Percentiles rank a stretch among this genome's conserved stretches.
phyloP scores from a whole-genome alignment of 2,113 vertebrate species.

The Pangasianodon hypophthalmus region DNA sequence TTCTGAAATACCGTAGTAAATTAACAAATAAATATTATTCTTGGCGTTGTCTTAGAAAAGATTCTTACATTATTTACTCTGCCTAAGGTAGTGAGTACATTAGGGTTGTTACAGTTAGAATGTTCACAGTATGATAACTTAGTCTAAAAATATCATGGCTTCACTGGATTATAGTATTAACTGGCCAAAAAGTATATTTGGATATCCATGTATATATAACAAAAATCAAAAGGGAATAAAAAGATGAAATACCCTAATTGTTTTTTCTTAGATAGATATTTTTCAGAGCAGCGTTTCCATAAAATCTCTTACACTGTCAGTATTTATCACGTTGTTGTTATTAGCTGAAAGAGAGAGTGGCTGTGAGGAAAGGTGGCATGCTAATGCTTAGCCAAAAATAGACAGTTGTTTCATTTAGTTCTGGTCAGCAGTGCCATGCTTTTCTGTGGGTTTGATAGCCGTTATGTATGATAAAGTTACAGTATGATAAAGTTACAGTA shows the following conservation, averaged over 20 bases:
- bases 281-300: neutral
- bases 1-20: neutral
- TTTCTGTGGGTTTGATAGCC: neutral
- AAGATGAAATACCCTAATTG: neutral
- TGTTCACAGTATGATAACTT: neutral
- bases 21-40: neutral
- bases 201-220: neutral
- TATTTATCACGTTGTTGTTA: neutral
- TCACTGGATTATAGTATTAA: neutral
- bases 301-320: neutral
- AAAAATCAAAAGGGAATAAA: neutral
- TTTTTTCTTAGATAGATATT: neutral
- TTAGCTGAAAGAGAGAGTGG: neutral
- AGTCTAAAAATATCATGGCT: neutral
- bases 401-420: neutral
- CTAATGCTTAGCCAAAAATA: neutral
- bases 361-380: neutral
- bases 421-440: neutral
- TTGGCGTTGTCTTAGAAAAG: neutral
- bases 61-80: neutral
- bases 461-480: neutral
- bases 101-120: neutral
- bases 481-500: neutral
- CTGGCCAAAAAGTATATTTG: neutral
- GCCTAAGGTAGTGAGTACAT: neutral